These are phyloP conservation scores for Otus sunia DNA, from an alignment of 2,113 vertebrate genomes.

Conservation along the genomic window DNA sequence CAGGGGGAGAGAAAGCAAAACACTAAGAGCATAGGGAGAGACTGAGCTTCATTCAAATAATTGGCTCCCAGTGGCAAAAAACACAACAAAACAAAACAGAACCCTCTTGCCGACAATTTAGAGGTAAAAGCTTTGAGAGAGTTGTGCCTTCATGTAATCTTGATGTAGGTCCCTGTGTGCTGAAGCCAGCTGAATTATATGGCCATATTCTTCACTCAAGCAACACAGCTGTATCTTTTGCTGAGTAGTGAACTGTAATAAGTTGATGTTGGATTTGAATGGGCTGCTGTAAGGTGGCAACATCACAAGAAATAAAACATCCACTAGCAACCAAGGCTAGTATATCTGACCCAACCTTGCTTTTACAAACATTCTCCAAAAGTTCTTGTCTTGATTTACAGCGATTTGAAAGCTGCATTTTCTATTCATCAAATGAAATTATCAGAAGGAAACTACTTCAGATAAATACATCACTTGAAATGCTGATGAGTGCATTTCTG, in stretches of 20 bases:
- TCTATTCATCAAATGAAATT: constrained; percentile 58
- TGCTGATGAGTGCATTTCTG: constrained; percentile 35
- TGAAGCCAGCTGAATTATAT: constrained; percentile 23
- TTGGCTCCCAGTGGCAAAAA: constrained; percentile 18
- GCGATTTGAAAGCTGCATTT: background rate
- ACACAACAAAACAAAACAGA: background rate
- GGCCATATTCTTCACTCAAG: background rate
- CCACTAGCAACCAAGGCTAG: background rate
- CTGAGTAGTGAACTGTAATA: background rate
- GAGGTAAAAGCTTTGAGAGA: constrained; percentile 32
- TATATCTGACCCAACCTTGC: background rate
- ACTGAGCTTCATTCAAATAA: constrained; percentile 28
- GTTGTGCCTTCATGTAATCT: constrained; percentile 12
- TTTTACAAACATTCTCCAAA: background rate
- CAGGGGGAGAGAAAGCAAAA: background rate
- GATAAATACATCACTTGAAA: constrained; percentile 59
- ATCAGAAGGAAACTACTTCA: constrained; percentile 51
- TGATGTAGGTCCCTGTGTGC: background rate
- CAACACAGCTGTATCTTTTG: background rate
- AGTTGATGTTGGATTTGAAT: background rate
- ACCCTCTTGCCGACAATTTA: background rate
- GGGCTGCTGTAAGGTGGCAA: background rate
- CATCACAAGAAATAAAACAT: background rate
- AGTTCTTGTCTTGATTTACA: background rate
- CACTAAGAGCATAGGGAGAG: background rate